Evolutionary conservation across 2,888 invertebrate species (phyloP).

Genomic region (Lamellibrachia satsuma): DNA sequence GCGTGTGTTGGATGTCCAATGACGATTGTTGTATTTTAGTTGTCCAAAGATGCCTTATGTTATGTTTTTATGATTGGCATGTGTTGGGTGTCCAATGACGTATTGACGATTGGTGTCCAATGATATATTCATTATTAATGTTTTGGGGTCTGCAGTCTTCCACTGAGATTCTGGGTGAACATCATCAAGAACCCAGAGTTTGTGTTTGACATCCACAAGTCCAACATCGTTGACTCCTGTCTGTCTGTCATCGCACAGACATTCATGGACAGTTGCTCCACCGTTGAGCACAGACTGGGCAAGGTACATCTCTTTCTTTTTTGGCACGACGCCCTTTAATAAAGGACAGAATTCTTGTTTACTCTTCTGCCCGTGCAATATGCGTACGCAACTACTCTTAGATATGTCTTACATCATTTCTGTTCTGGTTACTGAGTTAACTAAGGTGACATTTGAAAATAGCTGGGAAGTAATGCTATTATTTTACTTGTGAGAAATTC

Average conservation of each 20-base stretch:
- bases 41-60: too few species aligned
- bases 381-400: neutral
- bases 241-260: constrained; percentile 99
- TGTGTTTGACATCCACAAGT: constrained; percentile 97
- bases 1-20: neutral
- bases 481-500: neutral
- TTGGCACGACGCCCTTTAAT: neutral
- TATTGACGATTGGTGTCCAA: too few species aligned
- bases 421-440: neutral
- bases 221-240: constrained; percentile 97
- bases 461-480: neutral
- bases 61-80: too few species aligned
- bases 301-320: constrained; percentile 68
- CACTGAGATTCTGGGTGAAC: constrained; percentile 95
- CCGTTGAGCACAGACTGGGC: constrained; percentile 96
- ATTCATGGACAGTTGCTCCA: constrained; percentile 99
- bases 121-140: neutral
- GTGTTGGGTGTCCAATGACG: too few species aligned
- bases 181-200: constrained; percentile 99
- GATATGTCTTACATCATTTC: neutral
- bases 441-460: neutral
- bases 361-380: neutral
- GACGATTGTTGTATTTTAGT: neutral
- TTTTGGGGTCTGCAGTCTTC: constrained; percentile 66
- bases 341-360: neutral